Percentiles rank a stretch among this genome's conserved stretches.
phyloP scores from a whole-genome alignment of 1,140 invertebrate species.

The Cylas formicarius region DNA sequence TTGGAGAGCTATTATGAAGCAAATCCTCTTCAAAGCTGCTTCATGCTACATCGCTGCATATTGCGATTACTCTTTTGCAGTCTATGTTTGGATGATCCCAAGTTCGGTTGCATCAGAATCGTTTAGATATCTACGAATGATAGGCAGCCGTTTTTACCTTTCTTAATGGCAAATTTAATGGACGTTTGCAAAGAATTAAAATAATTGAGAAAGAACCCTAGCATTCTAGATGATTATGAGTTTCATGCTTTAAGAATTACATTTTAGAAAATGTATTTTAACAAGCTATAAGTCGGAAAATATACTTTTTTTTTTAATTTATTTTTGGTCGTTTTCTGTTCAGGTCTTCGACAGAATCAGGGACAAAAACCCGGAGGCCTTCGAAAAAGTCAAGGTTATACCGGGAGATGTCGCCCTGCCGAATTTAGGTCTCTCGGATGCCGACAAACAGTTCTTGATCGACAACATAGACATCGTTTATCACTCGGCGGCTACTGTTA shows the following conservation, averaged over 20 bases:
- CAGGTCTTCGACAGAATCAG: slow-evolving; percentile 57
- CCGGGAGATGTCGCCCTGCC: slow-evolving; percentile 61
- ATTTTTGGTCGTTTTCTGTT: slow-evolving; percentile 22
- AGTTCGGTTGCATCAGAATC: too few relatives aligned
- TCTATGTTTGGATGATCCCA: too few relatives aligned
- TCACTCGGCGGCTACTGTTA: slow-evolving; percentile 71
- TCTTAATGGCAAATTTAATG: too few relatives aligned
- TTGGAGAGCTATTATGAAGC: too few relatives aligned
- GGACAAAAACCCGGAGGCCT: slow-evolving; percentile 47
- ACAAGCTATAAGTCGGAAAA: not conserved
- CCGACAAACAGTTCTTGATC: slow-evolving; percentile 42
- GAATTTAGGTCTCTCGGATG: slow-evolving; percentile 44
- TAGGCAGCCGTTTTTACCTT: too few relatives aligned
- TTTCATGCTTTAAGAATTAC: not conserved
- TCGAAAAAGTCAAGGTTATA: slow-evolving; percentile 54
- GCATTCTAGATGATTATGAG: not conserved
- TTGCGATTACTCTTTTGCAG: too few relatives aligned
- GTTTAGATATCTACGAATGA: too few relatives aligned
- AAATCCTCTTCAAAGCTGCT: too few relatives aligned
- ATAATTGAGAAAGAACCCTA: too few relatives aligned
- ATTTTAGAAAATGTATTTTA: slow-evolving; percentile 1
- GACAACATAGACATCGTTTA: slow-evolving; percentile 62
- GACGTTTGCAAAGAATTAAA: too few relatives aligned
- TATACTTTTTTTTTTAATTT: slow-evolving; percentile 1
- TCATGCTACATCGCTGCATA: too few relatives aligned